Conservation (phyloP, 30 jellyfish, hydroid and myxozoan genomes). For the Turritopsis dohrnii region DNA sequence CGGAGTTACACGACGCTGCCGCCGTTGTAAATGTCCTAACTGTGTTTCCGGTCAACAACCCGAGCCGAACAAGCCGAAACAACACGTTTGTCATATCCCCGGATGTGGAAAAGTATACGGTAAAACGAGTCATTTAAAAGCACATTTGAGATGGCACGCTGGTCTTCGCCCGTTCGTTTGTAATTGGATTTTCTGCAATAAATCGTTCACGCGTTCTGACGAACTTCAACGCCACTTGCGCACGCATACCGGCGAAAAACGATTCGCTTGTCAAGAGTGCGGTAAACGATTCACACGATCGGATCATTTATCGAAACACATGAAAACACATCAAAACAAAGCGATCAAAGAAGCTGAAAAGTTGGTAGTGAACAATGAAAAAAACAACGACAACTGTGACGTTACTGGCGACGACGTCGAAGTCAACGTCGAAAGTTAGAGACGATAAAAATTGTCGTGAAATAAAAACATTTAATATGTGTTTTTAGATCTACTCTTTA, state of each 20-base stretch:
- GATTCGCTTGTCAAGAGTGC: slow-evolving; percentile 96
- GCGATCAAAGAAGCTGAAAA: slow-evolving; percentile 36
- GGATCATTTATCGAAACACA: slow-evolving; percentile 95
- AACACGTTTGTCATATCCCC: slow-evolving; percentile 95
- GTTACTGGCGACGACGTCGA: slow-evolving; percentile 1
- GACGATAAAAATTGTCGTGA: too few relatives aligned
- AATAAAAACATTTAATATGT: too few relatives aligned
- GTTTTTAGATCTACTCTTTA: too few relatives aligned
- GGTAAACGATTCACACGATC: slow-evolving; percentile 93
- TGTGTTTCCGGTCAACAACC: slow-evolving; percentile 87
- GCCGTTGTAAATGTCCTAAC: slow-evolving; percentile 93
- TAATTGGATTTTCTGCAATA: slow-evolving; percentile 95
- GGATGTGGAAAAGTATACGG: slow-evolving; percentile 99
- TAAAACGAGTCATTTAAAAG: slow-evolving; percentile 93
- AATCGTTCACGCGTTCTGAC: slow-evolving; percentile 94
- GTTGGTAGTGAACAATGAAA: slow-evolving; percentile 28
- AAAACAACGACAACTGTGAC: slow-evolving; percentile 11
- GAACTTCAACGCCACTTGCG: slow-evolving; percentile 97
- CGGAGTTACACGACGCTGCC: slow-evolving; percentile 82
- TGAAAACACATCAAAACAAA: slow-evolving; percentile 95
- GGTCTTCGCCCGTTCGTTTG: slow-evolving; percentile 98
- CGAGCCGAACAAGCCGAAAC: slow-evolving; percentile 87
- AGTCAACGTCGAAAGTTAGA: slow-evolving; percentile 26
- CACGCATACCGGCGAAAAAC: slow-evolving; percentile 98
- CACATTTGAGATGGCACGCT: slow-evolving; percentile 98